These are phyloP conservation scores for Zaprionus bogoriensis DNA, from an alignment of 2,888 invertebrate species.

Conservation along the genomic window DNA sequence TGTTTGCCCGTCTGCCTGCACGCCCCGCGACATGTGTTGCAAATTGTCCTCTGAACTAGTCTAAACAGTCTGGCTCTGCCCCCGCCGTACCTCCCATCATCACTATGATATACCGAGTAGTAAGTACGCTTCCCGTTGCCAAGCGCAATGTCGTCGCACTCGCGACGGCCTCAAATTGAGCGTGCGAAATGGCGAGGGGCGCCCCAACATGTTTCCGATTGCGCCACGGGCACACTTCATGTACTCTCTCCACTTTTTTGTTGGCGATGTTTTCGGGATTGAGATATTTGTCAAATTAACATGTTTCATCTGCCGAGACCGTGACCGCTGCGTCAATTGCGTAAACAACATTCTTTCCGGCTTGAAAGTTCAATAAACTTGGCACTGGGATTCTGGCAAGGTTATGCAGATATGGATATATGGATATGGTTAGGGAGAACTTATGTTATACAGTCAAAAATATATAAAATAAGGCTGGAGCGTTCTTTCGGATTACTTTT, in stretches of 20 bases:
- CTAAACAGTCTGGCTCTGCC: conserved; percentile 23
- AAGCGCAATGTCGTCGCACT: conserved; percentile 60
- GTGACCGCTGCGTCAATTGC: conserved; percentile 33
- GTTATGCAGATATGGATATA: no score
- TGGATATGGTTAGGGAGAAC: no score
- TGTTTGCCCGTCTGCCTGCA: conserved; percentile 20
- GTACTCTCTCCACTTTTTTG: not conserved
- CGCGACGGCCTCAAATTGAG: conserved; percentile 67
- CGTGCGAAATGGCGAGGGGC: conserved; percentile 59
- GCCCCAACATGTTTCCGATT: conserved; percentile 12
- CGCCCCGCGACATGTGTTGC: conserved; percentile 57
- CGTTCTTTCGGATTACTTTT: no score
- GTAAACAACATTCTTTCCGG: conserved; percentile 19
- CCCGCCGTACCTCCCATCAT: not conserved
- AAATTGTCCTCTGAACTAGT: conserved; percentile 27
- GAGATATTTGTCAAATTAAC: conserved; percentile 44
- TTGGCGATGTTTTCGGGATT: not conserved
- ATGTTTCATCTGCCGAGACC: conserved; percentile 45
- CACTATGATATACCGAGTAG: conserved; percentile 10
- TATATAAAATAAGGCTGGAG: no score
- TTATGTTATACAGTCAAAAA: no score
- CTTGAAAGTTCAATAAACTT: conserved; percentile 43
- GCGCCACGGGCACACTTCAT: not conserved
- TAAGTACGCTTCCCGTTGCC: conserved; percentile 16
- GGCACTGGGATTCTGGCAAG: not conserved